These are phyloP conservation scores for Campoplex capitator DNA, from an alignment of 2,888 invertebrate species.

Conservation along the genomic window DNA sequence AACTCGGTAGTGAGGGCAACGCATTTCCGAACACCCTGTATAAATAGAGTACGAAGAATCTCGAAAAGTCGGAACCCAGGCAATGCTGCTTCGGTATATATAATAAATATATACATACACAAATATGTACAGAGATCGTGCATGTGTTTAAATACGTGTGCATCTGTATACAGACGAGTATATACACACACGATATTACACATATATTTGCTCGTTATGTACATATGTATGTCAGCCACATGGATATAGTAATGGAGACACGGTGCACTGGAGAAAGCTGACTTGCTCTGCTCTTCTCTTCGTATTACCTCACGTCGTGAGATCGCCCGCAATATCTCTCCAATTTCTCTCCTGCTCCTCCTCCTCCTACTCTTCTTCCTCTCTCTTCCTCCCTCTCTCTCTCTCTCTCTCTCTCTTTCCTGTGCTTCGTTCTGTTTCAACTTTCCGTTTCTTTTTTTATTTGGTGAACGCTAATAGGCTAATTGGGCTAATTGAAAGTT, in stretches of 20 bases:
- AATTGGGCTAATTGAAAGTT: conserved; percentile 80
- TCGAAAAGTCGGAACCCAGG: conserved; percentile 19
- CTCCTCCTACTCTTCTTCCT: conserved; percentile 1
- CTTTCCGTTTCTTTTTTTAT: conserved; percentile 16
- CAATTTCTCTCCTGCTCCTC: conserved; percentile 59
- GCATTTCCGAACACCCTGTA: conserved; percentile 13
- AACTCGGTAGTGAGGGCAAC: not conserved
- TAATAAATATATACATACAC: not conserved
- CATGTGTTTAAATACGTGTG: conserved; percentile 2
- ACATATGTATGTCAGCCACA: conserved; percentile 12
- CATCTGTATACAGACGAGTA: not conserved
- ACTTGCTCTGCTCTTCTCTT: conserved; percentile 65
- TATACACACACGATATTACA: not conserved
- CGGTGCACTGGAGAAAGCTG: conserved; percentile 78
- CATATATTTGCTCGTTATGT: not conserved
- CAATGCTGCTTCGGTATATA: conserved; percentile 16
- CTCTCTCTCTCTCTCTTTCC: not conserved
- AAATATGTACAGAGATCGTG: conserved; percentile 12
- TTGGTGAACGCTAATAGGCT: conserved; percentile 78
- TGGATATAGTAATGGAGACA: conserved; percentile 27
- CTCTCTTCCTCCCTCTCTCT: conserved; percentile 27
- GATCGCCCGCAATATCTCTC: conserved; percentile 74
- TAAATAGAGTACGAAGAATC: conserved; percentile 6
- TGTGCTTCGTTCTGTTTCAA: not conserved
- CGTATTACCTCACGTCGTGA: conserved; percentile 82